A percentile compares a stretch with the other conserved stretches of the same genome.
Conservation (phyloP, 2,888 invertebrate species). For the Epinotia ramella region DNA sequence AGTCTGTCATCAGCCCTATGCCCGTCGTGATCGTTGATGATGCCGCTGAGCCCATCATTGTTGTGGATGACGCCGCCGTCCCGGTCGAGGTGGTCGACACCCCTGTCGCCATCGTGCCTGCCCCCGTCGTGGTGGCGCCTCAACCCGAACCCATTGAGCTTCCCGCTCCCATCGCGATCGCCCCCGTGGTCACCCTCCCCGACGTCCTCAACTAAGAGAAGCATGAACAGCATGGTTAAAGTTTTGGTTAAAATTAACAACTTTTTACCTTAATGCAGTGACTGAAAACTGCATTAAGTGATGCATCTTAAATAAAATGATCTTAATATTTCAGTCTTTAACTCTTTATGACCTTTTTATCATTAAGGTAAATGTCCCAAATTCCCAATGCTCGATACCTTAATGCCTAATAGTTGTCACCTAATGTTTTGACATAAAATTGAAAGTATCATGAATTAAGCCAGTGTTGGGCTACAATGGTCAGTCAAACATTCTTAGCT, state of each 20-base stretch:
- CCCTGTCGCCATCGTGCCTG: conserved; percentile 27
- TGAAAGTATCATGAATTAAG: too few species aligned
- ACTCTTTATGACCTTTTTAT: too few species aligned
- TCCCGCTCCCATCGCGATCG: conserved; percentile 32
- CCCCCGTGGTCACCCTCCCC: conserved; percentile 43
- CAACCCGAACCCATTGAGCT: conserved; percentile 28
- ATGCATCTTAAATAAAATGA: too few species aligned
- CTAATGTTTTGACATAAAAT: too few species aligned
- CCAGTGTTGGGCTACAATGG: too few species aligned
- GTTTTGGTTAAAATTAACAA: conserved; percentile 19
- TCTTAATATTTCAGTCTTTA: too few species aligned
- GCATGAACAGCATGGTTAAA: conserved; percentile 14
- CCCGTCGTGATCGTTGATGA: conserved; percentile 13
- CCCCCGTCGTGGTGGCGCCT: conserved; percentile 7
- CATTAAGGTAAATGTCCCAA: too few species aligned
- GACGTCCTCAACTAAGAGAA: conserved; percentile 34
- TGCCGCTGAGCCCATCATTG: not conserved
- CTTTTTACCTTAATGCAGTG: conserved; percentile 31
- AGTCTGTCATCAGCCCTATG: conserved; percentile 18
- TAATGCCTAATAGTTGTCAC: too few species aligned
- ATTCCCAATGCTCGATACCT: too few species aligned
- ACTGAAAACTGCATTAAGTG: conserved; percentile 32
- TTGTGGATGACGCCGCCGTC: conserved; percentile 18
- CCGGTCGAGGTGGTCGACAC: too few species aligned
- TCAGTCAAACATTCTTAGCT: too few species aligned